These are phyloP conservation scores for Darevskia mixta DNA, from an alignment of 2,797 vertebrate genomes.

Conservation along the genomic window DNA sequence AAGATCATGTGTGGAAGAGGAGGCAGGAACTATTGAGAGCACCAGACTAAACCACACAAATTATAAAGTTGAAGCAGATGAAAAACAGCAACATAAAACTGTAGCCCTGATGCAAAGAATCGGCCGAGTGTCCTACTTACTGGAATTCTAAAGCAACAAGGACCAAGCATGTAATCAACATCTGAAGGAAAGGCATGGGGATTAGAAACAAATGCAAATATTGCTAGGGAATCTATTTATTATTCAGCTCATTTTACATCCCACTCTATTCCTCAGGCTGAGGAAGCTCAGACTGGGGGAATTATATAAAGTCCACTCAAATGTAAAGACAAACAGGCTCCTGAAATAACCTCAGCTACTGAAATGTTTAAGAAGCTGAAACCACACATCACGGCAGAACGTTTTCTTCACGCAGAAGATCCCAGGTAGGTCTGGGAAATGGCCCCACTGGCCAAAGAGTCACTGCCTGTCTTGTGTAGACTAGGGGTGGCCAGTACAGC, in stretches of 20 bases:
- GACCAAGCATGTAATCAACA: constrained; percentile 43
- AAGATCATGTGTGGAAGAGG: constrained; percentile 40
- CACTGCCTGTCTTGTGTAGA: too few species aligned
- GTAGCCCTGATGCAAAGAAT: not conserved
- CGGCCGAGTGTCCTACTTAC: constrained; percentile 58
- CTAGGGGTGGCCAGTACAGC: too few species aligned
- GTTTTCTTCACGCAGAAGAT: too few species aligned
- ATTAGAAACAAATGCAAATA: constrained; percentile 49
- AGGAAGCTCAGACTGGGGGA: not conserved
- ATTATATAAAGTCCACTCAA: not conserved
- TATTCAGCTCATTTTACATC: not conserved
- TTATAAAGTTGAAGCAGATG: constrained; percentile 59
- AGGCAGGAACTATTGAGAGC: constrained; percentile 17
- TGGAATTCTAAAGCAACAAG: constrained; percentile 67
- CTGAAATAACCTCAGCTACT: not conserved
- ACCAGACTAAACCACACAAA: constrained; percentile 53
- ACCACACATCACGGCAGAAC: not conserved
- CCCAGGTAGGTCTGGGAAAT: too few species aligned
- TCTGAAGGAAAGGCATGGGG: constrained; percentile 59
- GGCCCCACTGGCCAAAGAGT: too few species aligned
- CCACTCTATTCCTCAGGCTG: not conserved
- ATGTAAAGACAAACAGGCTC: not conserved
- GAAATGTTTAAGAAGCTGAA: not conserved
- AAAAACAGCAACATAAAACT: constrained; percentile 44
- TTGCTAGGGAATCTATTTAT: constrained; percentile 39